phyloP scores from a whole-genome alignment of 2,797 vertebrate species.

The Gorsachius magnificus region DNA sequence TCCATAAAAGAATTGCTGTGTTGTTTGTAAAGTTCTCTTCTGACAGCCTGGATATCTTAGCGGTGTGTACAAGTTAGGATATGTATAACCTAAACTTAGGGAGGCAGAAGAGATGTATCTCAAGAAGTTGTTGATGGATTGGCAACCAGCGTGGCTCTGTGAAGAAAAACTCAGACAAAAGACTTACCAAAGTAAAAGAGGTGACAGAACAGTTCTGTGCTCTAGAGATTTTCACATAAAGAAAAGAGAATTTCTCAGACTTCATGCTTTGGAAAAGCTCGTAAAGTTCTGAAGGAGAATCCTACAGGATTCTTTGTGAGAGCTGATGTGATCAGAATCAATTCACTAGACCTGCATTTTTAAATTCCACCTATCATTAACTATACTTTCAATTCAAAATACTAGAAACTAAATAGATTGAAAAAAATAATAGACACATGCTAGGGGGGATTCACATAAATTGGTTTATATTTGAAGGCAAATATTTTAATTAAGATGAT shows the following conservation, averaged over 20 bases:
- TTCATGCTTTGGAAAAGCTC: neutral
- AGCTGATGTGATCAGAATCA: neutral
- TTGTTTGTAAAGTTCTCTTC: neutral
- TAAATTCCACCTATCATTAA: neutral
- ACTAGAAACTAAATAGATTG: neutral
- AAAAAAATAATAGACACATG: neutral
- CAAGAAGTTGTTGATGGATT: neutral
- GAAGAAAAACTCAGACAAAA: neutral
- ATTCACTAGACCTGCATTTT: neutral
- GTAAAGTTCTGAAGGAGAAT: neutral
- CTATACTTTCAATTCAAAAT: neutral
- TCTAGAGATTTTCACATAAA: neutral
- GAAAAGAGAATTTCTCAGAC: neutral
- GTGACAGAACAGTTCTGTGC: neutral
- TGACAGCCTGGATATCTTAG: neutral
- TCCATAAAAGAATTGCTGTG: neutral
- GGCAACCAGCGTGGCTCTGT: neutral
- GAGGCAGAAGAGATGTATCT: neutral
- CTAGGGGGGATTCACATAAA: neutral
- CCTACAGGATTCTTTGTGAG: neutral
- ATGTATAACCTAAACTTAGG: neutral
- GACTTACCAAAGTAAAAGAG: neutral
- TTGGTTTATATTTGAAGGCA: conserved; percentile 1
- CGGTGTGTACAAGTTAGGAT: neutral
- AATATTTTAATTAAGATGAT: conserved; percentile 15